phyloP scores from a whole-genome alignment of 2,113 vertebrate genomes.

The Gracilinanus agilis region DNA sequence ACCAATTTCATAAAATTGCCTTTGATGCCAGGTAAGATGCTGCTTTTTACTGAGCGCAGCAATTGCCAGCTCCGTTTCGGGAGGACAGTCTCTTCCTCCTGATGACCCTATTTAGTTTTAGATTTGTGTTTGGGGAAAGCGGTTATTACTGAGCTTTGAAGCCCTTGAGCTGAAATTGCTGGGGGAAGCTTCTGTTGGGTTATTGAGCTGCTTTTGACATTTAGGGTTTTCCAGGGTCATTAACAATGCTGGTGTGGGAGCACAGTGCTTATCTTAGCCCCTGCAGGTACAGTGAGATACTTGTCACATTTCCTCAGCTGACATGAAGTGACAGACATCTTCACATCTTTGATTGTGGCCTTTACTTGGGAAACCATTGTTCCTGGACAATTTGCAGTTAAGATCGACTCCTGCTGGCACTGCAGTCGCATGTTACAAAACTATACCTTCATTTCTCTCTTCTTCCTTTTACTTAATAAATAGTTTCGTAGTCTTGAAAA shows the following conservation, averaged over 20 bases:
- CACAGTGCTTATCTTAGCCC: background rate
- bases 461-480: background rate
- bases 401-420: background rate
- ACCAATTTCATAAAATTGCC: slow-evolving; percentile 79
- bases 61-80: slow-evolving; percentile 65
- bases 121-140: slow-evolving; percentile 77
- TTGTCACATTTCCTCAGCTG: slow-evolving; percentile 23
- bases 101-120: slow-evolving; percentile 74
- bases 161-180: slow-evolving; percentile 68
- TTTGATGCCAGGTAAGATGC: slow-evolving; percentile 67
- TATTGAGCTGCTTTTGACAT: slow-evolving; percentile 5
- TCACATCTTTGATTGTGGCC: background rate
- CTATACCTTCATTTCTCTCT: background rate
- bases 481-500: background rate
- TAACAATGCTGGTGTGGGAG: background rate
- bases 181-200: slow-evolving; percentile 46
- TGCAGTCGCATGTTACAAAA: background rate
- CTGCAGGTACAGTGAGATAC: slow-evolving; percentile 28
- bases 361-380: background rate
- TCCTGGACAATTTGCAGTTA: background rate
- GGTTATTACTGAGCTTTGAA: slow-evolving; percentile 70
- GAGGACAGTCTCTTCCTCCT: slow-evolving; percentile 70
- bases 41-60: slow-evolving; percentile 72
- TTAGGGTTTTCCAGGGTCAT: slow-evolving; percentile 38
- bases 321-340: background rate